Base-by-base conservation (phyloP, 2,888 invertebrate species). In the Troglohyphantes excavatus region DNA sequence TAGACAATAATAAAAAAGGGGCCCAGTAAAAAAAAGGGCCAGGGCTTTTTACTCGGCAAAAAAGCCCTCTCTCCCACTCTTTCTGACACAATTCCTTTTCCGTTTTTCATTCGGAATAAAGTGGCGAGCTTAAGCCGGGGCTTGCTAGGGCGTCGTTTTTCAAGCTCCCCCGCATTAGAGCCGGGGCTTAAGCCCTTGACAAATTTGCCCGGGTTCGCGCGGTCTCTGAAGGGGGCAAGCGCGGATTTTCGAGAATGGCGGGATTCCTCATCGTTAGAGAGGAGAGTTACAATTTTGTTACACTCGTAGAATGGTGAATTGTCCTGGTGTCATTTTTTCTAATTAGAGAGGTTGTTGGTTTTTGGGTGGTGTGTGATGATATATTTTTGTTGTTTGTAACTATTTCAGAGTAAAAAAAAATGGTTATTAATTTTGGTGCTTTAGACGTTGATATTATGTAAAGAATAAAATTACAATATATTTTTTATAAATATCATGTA, bases 81-180 rank as follows among this genome's bases (percentile, higher is more conserved):
- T n/a, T 67, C 46, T 82, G 87, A 88, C 87, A 81, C 81, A 81
- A 82, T 89, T 88, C 84, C 72, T 84, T 84, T 83, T 78, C 33
- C 78, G 61, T 46, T 65, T 72, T 83, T 78, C 83, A 78, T 78
- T 83, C 83, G 89, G 79, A 90, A 90, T 90, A 90, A 90, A 90
- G 89, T 90, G 89, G 89, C 39, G 89, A 72, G 89, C 89, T 90
- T 90, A 90, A 90, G 78, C 72, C 72, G 23, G 53, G 89, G 70
- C 75, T 89, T 83, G 89, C 82, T 33, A 65, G 89, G 89, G 83
- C 89, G 83, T 83, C 89, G 89, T 90, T 90, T 90, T 90, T 90
- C 89, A 90, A 83, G 89, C 78, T 70, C 89, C 89, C 84, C 78
- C n/a, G 89, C 82, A 72, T 84, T 79, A 84, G 78, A 65, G 82